These are phyloP conservation scores for Thelohanellus kitauei DNA, from an alignment of 30 jellyfish, hydroid and myxozoan genomes.

Conservation along the genomic window DNA sequence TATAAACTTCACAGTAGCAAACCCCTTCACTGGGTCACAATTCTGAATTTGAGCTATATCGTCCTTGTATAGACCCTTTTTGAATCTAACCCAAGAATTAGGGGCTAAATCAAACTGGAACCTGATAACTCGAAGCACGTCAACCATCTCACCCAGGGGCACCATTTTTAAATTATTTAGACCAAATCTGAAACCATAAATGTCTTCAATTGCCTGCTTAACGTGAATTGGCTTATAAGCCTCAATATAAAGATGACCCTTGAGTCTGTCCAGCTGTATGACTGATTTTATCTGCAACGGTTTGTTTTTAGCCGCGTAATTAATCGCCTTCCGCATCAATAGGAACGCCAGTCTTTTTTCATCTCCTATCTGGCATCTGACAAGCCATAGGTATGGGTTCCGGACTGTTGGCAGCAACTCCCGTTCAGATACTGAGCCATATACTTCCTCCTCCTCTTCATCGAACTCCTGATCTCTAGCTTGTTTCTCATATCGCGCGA, in stretches of 20 bases:
- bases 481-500: too few species aligned
- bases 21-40: background rate
- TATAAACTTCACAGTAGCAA: background rate
- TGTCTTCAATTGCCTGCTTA: conserved; percentile 84
- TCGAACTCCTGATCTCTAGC: too few species aligned
- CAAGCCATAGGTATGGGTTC: conserved; percentile 95
- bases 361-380: conserved; percentile 81
- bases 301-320: conserved; percentile 24
- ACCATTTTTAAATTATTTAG: conserved; percentile 81
- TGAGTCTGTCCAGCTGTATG: conserved; percentile 55
- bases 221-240: conserved; percentile 80
- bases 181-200: conserved; percentile 59
- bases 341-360: conserved; percentile 60
- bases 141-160: conserved; percentile 78
- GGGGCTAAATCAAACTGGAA: conserved; percentile 44
- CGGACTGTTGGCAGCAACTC: too few species aligned
- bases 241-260: conserved; percentile 59
- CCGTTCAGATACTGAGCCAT: too few species aligned
- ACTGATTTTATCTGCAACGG: conserved; percentile 75
- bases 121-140: conserved; percentile 67
- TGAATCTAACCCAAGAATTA: conserved; percentile 77
- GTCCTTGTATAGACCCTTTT: conserved; percentile 54
- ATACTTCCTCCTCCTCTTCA: too few species aligned
- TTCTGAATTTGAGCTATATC: conserved; percentile 61
- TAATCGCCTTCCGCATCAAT: conserved; percentile 52